Base-by-base conservation (phyloP, 92 coral and sea anemone genomes). In the Epizoanthus fatuus region DNA sequence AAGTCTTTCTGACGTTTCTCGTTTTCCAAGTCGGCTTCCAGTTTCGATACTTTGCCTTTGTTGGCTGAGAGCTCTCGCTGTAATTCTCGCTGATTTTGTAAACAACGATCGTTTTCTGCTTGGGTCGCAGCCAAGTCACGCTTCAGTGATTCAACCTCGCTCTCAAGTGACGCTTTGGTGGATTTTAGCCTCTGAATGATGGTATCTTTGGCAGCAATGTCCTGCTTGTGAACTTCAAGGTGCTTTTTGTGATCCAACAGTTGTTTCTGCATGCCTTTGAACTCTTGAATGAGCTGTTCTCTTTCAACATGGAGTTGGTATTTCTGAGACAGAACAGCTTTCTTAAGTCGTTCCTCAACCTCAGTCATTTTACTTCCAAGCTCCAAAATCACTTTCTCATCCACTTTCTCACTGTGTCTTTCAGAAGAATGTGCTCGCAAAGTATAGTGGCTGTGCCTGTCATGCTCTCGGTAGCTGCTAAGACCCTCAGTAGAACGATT, bases 271-370 rank as follows among this genome's bases (percentile, higher is more conserved):
- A 97, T 88, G 45, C 84, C 88, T 87, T 90, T 91, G 62, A 97
- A 97, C 82, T 97, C 99, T 66, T 91, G 94, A 16, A 97, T 93
- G 14, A 97, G 87, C 58, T 93, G 93, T 25, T 97, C 99, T 20
- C 94, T 86, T 54, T 97, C 99, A 2, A 91, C 91, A 14, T 95
- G 93, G 51, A 97, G 93, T 54, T 91, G 95, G 52, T 91, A 91
- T 82, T 87, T 95, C 80, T 97, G 98, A 16, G 99, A 93, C 49
- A 97, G 73, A 8, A 97, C 99, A 20, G 98, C 95, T 68, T 97
- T 95, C 49, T 92, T 90, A 4, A 97, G 86, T 17, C 98, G 81
- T 47, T 97, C 98, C 85, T 97, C 99, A 44, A 97, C 92, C 74
- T 90, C 96, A 3, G 93, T 69, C 97, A 97, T 95, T 80, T 94